Conservation (phyloP, 2,113 vertebrate species). For the Emydura subglobosa region DNA sequence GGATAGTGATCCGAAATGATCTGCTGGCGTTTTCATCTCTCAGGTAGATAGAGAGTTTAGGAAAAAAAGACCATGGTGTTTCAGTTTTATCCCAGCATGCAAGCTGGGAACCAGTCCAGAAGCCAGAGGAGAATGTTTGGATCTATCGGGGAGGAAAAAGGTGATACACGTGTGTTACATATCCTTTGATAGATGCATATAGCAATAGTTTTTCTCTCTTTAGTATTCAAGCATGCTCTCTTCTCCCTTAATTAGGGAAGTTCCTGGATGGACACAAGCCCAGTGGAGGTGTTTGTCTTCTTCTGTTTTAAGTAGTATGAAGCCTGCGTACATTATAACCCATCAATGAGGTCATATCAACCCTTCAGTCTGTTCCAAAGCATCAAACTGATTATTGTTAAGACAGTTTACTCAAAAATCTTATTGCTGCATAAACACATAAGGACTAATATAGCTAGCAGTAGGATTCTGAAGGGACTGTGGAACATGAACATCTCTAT, state of each 20-base stretch:
- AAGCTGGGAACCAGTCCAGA: conserved; percentile 94
- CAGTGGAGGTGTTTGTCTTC: background rate
- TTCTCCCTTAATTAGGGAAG: background rate
- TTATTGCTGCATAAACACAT: background rate
- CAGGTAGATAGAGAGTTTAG: conserved; percentile 95
- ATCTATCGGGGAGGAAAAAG: conserved; percentile 77
- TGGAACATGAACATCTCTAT: background rate
- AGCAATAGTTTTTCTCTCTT: background rate
- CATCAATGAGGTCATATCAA: background rate
- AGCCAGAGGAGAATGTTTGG: conserved; percentile 91
- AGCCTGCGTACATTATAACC: accelerated
- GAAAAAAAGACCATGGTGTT: conserved; percentile 92
- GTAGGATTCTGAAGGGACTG: background rate
- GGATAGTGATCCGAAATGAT: conserved; percentile 93
- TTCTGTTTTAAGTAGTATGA: background rate
- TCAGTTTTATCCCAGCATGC: conserved; percentile 93
- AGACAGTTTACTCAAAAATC: background rate
- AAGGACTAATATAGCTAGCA: background rate
- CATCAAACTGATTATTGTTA: background rate
- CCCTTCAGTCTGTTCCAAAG: background rate
- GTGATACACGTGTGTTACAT: background rate
- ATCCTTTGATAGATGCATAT: background rate
- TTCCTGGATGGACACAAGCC: background rate
- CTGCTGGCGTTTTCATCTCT: conserved; percentile 90
- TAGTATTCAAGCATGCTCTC: background rate